These are phyloP conservation scores for Drosophila setifemur DNA, from an alignment of 1,140 invertebrate species.

Conservation along the genomic window DNA sequence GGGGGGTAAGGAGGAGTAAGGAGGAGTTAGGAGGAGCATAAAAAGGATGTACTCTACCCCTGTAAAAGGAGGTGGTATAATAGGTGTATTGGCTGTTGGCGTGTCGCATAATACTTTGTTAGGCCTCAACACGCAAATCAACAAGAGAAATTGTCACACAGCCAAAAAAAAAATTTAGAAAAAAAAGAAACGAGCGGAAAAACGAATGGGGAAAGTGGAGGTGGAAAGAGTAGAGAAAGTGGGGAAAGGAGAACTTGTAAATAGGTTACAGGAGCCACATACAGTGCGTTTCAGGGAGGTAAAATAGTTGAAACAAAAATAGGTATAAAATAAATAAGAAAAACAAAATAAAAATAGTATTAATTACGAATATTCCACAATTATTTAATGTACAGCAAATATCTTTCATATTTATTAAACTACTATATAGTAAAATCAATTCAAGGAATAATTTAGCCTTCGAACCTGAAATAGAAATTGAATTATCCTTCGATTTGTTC, in stretches of 20 bases:
- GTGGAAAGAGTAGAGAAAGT: neutral
- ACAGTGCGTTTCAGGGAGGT: neutral
- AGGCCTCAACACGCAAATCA: conserved; percentile 48
- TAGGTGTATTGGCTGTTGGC: conserved; percentile 13
- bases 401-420: no score
- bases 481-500: no score
- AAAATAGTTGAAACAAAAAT: no score
- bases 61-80: no score
- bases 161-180: neutral
- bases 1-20: neutral
- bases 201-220: neutral
- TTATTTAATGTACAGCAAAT: no score
- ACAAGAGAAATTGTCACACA: conserved; percentile 43
- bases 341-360: no score
- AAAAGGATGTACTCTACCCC: no score
- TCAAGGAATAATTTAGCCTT: no score
- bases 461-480: no score
- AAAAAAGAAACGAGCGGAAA: neutral
- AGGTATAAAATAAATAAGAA: no score
- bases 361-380: no score
- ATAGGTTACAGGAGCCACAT: neutral
- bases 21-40: neutral
- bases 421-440: no score
- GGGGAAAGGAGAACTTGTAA: neutral
- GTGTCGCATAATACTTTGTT: conserved; percentile 54